Conservation (phyloP, 2,113 vertebrate genomes). For the Oreochromis niloticus region DNA sequence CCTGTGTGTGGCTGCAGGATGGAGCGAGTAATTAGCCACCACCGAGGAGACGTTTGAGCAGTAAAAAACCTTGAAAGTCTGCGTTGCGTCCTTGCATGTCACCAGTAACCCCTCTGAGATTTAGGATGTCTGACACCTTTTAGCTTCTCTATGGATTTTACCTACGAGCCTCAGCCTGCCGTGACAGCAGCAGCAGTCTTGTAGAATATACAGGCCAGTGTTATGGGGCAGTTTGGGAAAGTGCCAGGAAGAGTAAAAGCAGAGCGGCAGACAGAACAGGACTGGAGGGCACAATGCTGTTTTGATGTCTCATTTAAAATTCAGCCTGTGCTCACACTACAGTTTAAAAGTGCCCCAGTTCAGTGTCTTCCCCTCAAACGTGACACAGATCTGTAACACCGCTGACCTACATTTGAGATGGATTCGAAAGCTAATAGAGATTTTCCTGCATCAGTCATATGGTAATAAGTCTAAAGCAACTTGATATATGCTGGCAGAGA, state of each 20-base stretch:
- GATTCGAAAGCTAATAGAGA: background rate
- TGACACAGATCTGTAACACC: background rate
- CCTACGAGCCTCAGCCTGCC: background rate
- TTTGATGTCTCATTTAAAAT: background rate
- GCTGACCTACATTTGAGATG: background rate
- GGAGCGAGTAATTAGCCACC: background rate
- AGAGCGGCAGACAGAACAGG: background rate
- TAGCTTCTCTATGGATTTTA: conserved; percentile 35
- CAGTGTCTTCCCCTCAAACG: background rate
- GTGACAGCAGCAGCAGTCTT: background rate
- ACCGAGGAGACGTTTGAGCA: background rate
- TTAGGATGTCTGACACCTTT: conserved; percentile 46
- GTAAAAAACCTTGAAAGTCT: conserved; percentile 4
- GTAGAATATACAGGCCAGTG: background rate
- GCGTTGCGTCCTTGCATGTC: conserved; percentile 13
- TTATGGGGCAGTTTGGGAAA: background rate
- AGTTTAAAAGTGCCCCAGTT: background rate
- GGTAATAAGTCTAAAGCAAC: background rate
- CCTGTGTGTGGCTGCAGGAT: background rate
- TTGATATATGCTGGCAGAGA: background rate
- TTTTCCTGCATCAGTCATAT: background rate
- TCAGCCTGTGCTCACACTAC: background rate
- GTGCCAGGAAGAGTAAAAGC: background rate
- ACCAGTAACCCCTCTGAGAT: conserved; percentile 10
- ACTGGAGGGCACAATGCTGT: background rate